Conservation (phyloP, 2,113 vertebrate species). For the Melanerpes formicivorus region DNA sequence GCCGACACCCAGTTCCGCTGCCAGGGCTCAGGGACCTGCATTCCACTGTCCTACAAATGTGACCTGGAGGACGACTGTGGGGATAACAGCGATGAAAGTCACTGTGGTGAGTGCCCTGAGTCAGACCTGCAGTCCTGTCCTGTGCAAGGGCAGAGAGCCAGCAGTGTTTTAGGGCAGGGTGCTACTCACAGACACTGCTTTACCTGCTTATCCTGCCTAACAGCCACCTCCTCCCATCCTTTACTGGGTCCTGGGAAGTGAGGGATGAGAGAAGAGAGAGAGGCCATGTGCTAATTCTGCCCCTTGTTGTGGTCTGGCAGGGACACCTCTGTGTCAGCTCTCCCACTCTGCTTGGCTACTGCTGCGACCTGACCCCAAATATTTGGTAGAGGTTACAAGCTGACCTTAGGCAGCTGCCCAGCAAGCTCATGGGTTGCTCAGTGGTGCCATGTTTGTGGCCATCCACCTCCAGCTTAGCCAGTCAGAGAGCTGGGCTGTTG, state of each 20-base stretch:
- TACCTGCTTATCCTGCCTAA: background rate
- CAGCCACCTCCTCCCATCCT: background rate
- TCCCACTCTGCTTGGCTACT: background rate
- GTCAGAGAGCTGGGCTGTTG: background rate
- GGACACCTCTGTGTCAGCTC: background rate
- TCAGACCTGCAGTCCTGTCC: background rate
- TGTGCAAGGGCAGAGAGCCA: background rate
- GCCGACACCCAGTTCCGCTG: conserved; percentile 92
- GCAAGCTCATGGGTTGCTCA: background rate
- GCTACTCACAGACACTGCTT: background rate
- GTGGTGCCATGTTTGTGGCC: background rate
- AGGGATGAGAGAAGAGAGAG: background rate
- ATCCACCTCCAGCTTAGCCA: background rate
- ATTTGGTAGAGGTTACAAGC: background rate
- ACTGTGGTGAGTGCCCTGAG: conserved; percentile 83
- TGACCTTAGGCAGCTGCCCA: background rate
- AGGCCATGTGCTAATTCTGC: rapidly evolving
- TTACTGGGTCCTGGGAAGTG: background rate
- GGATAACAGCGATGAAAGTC: conserved; percentile 94
- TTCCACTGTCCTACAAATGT: conserved; percentile 95
- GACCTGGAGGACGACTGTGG: conserved; percentile 98
- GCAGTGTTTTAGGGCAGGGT: background rate
- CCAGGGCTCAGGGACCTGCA: conserved; percentile 90
- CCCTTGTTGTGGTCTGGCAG: rapidly evolving
- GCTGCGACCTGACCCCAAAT: background rate